A percentile compares a stretch with the other conserved stretches of the same genome.
phyloP scores from a whole-genome alignment of 2,888 invertebrate species.

The Hypena proboscidalis region DNA sequence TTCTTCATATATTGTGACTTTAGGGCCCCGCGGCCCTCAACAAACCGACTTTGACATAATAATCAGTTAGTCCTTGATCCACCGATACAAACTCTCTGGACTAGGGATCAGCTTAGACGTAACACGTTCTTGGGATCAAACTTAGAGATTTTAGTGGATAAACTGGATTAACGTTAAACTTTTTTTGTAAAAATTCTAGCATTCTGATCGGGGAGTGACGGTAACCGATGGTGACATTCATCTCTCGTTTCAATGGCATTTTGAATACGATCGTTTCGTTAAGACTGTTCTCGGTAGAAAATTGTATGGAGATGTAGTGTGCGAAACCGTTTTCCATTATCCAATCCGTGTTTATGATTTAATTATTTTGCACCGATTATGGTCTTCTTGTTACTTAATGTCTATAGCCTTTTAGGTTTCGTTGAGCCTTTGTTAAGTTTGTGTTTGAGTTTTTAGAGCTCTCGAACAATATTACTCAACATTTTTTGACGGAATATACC shows the following conservation, averaged over 20 bases:
- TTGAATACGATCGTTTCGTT: conserved; percentile 59
- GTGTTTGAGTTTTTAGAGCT: conserved; percentile 62
- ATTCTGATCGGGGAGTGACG: conserved; percentile 33
- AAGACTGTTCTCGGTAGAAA: conserved; percentile 67
- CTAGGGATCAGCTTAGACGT: conserved; percentile 56
- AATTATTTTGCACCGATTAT: conserved; percentile 42
- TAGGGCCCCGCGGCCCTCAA: conserved; percentile 35
- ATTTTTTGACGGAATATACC: conserved; percentile 10
- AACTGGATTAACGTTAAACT: conserved; percentile 50
- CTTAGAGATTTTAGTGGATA: conserved; percentile 53
- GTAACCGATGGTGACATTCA: conserved; percentile 21
- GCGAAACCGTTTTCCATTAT: conserved; percentile 52
- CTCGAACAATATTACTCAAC: conserved; percentile 52
- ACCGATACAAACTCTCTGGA: conserved; percentile 48
- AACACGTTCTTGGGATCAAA: conserved; percentile 78
- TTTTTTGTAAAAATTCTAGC: conserved; percentile 36
- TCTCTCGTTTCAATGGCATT: conserved; percentile 52
- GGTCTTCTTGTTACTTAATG: conserved; percentile 46
- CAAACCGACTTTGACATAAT: conserved; percentile 43
- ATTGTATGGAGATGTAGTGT: conserved; percentile 51
- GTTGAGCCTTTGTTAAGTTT: conserved; percentile 64
- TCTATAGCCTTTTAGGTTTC: conserved; percentile 56
- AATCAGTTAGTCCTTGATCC: conserved; percentile 54
- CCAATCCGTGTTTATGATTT: conserved; percentile 47
- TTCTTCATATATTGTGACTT: conserved; percentile 50